These are phyloP conservation scores for Monoplex corrugatus DNA, from an alignment of 2,888 invertebrate species.

Conservation along the genomic window DNA sequence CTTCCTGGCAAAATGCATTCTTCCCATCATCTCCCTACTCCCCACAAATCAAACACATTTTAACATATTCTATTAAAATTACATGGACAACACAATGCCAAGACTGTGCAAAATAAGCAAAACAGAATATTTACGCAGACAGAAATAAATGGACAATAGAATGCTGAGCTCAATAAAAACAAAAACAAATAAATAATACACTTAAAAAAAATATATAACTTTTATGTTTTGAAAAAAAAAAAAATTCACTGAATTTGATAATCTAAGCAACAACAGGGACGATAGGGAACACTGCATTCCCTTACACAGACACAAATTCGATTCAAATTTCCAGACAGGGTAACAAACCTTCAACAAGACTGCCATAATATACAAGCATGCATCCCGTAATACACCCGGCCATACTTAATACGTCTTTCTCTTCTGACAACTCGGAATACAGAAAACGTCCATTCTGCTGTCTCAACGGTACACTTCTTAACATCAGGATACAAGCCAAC, in stretches of 20 bases:
- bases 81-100: too few relatives aligned
- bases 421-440: neutral
- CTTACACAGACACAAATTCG: neutral
- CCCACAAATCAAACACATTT: too few relatives aligned
- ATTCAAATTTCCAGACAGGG: neutral
- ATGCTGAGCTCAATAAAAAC: neutral
- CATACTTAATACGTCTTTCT: conserved; percentile 23
- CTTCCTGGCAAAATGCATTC: too few relatives aligned
- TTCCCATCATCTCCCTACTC: too few relatives aligned
- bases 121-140: too few relatives aligned
- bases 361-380: neutral
- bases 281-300: neutral
- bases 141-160: too few relatives aligned
- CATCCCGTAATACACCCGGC: neutral
- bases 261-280: neutral
- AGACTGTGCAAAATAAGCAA: too few relatives aligned
- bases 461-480: neutral
- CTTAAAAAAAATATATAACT: neutral
- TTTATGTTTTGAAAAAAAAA: too few relatives aligned
- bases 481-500: neutral
- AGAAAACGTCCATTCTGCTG: neutral
- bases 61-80: too few relatives aligned
- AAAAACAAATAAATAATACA: neutral
- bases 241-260: neutral
- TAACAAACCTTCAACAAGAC: neutral